These are phyloP conservation scores for Stenichneumon culpator DNA, from an alignment of 2,888 invertebrate genomes.

Conservation along the genomic window DNA sequence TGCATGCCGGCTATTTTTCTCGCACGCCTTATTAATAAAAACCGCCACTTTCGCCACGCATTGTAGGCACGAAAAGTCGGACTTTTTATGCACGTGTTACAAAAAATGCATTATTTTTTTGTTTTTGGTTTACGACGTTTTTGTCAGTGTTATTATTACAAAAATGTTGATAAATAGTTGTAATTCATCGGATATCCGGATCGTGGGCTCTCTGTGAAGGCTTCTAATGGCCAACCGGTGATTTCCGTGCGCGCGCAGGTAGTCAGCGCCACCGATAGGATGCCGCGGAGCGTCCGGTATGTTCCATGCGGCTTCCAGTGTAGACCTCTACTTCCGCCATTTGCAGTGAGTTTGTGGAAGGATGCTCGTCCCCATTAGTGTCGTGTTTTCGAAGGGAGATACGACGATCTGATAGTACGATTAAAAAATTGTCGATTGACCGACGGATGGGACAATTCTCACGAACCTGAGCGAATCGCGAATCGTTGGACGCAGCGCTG, in stretches of 20 bases:
- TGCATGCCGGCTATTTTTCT: no score
- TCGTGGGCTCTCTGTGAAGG: not conserved
- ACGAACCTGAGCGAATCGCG: slow-evolving; percentile 77
- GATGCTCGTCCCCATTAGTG: not conserved
- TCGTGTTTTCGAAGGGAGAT: not conserved
- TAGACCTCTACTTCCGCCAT: not conserved
- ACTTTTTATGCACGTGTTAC: no score
- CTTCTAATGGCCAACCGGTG: not conserved
- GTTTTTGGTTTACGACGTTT: not conserved
- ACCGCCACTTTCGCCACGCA: no score
- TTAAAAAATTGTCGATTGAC: not conserved
- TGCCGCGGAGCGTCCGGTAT: not conserved
- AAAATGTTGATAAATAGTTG: not conserved
- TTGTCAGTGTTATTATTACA: not conserved
- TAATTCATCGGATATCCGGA: not conserved
- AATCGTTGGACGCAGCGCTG: slow-evolving; percentile 77
- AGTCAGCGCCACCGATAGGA: not conserved
- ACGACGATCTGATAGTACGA: not conserved
- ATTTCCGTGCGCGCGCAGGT: not conserved
- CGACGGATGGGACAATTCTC: not conserved
- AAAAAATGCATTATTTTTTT: not conserved
- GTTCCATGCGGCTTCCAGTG: not conserved
- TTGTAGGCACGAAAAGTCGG: no score
- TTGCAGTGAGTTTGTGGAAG: not conserved
- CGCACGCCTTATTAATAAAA: no score